These are phyloP conservation scores for Tromatobia lineatoria DNA, from an alignment of 2,888 invertebrate genomes.

Conservation along the genomic window DNA sequence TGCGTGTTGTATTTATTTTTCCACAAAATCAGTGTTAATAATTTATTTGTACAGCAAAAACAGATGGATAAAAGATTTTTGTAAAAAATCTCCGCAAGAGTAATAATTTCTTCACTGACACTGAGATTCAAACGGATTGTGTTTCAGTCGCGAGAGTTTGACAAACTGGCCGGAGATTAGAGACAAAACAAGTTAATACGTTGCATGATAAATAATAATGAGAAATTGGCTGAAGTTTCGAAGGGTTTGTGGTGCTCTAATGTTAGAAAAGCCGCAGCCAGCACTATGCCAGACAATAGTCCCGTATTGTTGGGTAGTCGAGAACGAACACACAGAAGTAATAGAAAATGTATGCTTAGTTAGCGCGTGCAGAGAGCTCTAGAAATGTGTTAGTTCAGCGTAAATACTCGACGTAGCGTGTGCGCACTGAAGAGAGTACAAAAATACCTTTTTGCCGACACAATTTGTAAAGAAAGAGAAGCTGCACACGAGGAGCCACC, in stretches of 20 bases:
- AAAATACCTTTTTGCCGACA: constrained; percentile 58
- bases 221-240: constrained; percentile 33
- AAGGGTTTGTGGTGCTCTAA: constrained; percentile 19
- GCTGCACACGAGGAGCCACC: constrained; percentile 83
- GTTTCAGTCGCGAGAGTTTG: background rate
- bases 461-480: constrained; percentile 22
- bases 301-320: background rate
- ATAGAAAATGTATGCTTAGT: constrained; percentile 36
- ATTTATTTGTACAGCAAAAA: constrained; percentile 42
- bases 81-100: background rate
- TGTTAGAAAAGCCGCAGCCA: constrained; percentile 24
- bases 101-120: background rate
- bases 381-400: background rate
- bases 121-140: background rate
- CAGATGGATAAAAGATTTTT: constrained; percentile 27
- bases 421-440: constrained; percentile 47
- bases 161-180: constrained; percentile 8
- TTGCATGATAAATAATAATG: constrained; percentile 47
- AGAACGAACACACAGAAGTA: constrained; percentile 14
- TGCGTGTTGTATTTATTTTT: constrained; percentile 30
- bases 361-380: constrained; percentile 7
- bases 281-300: constrained; percentile 55
- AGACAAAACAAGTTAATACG: background rate
- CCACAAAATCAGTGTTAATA: background rate
- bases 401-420: constrained; percentile 47